Conservation (phyloP, 1,140 invertebrate species). For the Caerostris darwini region DNA sequence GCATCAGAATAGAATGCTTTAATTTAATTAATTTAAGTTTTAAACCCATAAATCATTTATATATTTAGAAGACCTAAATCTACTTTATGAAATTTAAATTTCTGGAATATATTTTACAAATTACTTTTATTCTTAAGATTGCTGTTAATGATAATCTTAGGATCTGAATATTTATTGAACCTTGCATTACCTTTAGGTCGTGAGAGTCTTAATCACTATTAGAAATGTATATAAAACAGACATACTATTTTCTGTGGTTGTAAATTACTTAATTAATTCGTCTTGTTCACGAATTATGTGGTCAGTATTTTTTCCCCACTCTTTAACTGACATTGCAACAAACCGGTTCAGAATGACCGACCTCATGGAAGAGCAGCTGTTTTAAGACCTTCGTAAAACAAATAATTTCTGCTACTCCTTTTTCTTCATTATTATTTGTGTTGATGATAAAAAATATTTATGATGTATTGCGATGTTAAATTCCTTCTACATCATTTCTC, state of each 20-base stretch:
- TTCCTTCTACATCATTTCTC: conserved; percentile 9
- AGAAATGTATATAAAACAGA: neutral
- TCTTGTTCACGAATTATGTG: conserved; percentile 56
- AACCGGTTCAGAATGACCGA: conserved; percentile 48
- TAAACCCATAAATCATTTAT: no score
- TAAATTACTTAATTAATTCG: conserved; percentile 22
- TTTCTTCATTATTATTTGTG: conserved; percentile 19
- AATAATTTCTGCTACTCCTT: conserved; percentile 56
- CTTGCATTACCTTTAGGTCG: neutral
- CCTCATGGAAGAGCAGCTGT: conserved; percentile 54
- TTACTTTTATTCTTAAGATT: neutral
- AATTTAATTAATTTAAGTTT: no score
- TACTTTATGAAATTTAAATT: no score
- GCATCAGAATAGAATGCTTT: no score
- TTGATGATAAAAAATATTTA: conserved; percentile 42
- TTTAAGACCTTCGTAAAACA: conserved; percentile 56
- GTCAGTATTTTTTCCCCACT: neutral
- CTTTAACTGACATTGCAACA: neutral
- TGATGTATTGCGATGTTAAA: conserved; percentile 34
- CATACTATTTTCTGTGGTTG: conserved; percentile 13
- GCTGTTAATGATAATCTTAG: neutral
- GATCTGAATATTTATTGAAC: neutral
- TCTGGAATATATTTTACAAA: no score
- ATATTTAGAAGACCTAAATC: no score
- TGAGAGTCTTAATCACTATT: neutral